phyloP scores from a whole-genome alignment of 2,113 vertebrate species.

The Nettapus auritus region DNA sequence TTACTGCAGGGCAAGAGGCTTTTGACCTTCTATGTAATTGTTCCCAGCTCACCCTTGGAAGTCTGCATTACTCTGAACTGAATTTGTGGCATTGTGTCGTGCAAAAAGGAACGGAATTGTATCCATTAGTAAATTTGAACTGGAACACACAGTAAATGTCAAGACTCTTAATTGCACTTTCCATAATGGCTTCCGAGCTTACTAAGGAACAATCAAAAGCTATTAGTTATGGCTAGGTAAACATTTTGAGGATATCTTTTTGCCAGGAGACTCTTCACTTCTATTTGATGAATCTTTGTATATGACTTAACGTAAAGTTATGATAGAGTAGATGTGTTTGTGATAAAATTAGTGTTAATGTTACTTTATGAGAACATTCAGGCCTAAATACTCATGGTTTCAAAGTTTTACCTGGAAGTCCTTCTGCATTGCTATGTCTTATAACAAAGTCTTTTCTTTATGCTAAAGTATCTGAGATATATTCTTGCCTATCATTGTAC shows the following conservation, averaged over 20 bases:
- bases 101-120: constrained; percentile 66
- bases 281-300: constrained; percentile 71
- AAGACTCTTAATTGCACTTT: constrained; percentile 79
- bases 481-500: background rate
- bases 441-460: background rate
- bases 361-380: background rate
- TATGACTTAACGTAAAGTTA: constrained; percentile 69
- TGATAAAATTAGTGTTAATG: constrained; percentile 44
- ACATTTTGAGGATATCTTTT: constrained; percentile 71
- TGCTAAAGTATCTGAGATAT: background rate
- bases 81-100: constrained; percentile 69
- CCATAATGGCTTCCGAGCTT: constrained; percentile 76
- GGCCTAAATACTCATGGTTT: background rate
- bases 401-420: background rate
- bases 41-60: constrained; percentile 71
- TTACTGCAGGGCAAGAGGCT: constrained; percentile 71
- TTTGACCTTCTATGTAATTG: constrained; percentile 80
- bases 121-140: constrained; percentile 79
- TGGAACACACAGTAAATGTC: constrained; percentile 79
- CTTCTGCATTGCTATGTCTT: background rate
- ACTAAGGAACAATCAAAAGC: constrained; percentile 79
- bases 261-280: constrained; percentile 69
- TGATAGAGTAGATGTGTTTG: constrained; percentile 68
- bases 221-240: constrained; percentile 81
- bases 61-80: constrained; percentile 68